A percentile compares a stretch with the other conserved stretches of the same genome.
Evolutionary conservation across 2,113 vertebrate species (phyloP).

Genomic region (Ailurus styani): DNA sequence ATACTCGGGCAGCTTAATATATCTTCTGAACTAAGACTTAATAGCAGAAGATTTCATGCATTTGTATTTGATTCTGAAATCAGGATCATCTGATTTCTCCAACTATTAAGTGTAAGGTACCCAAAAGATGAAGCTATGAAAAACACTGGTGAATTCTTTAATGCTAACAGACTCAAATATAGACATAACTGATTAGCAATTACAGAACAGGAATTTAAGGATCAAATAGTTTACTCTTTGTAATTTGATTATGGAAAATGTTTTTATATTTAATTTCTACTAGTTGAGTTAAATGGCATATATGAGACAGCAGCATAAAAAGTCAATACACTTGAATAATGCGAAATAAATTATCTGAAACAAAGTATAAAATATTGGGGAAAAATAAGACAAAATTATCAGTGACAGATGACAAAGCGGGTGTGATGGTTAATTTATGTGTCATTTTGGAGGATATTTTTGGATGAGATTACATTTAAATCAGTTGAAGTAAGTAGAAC

Average conservation of each 20-base stretch:
- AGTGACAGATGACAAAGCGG: not conserved
- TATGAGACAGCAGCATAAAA: not conserved
- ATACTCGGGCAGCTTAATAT: not conserved
- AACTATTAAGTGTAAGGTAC: not conserved
- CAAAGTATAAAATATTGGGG: not conserved
- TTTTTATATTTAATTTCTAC: not conserved
- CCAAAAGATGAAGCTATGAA: not conserved
- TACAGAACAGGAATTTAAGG: not conserved
- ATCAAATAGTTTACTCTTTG: not conserved
- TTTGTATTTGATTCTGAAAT: not conserved
- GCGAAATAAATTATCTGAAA: not conserved
- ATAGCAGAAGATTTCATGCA: not conserved
- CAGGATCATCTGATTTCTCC: not conserved
- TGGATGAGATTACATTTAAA: not conserved
- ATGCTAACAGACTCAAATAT: not conserved
- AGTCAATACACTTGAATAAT: not conserved
- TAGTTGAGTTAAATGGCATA: not conserved
- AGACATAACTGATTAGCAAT: not conserved
- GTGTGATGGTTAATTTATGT: not conserved
- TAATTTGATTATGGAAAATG: not conserved
- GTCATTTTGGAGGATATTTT: not conserved
- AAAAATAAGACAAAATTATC: not conserved
- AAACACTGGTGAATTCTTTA: not conserved
- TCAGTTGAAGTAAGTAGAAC: not conserved
- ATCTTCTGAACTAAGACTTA: not conserved